A percentile compares a stretch with the other conserved stretches of the same genome.
These are phyloP conservation scores for Tiliacea citrago DNA, from an alignment of 2,888 invertebrate species.

Conservation along the genomic window DNA sequence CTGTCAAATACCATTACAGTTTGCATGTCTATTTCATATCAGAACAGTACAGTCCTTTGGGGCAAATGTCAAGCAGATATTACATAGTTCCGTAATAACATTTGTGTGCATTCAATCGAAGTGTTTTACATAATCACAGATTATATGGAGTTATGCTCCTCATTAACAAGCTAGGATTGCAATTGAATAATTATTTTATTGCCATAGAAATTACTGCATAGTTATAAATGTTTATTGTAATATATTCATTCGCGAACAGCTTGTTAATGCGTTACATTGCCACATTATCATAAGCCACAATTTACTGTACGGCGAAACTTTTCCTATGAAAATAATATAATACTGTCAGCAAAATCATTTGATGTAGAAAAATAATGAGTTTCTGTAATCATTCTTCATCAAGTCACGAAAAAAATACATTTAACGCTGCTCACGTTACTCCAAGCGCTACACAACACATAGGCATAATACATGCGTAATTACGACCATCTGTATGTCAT, in stretches of 20 bases:
- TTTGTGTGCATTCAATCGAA: conserved; percentile 32
- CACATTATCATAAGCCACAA: conserved; percentile 38
- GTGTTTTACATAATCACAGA: conserved; percentile 54
- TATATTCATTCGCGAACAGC: conserved; percentile 41
- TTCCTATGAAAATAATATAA: conserved; percentile 32
- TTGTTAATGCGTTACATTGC: conserved; percentile 40
- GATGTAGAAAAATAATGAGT: conserved; percentile 46
- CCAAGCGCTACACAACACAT: conserved; percentile 66
- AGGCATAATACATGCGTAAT: conserved; percentile 74
- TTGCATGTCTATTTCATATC: conserved; percentile 20
- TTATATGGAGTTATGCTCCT: conserved; percentile 46
- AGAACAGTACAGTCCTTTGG: conserved; percentile 9
- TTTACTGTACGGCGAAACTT: conserved; percentile 23
- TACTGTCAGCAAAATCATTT: conserved; percentile 26
- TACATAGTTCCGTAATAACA: conserved; percentile 7
- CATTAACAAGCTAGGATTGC: conserved; percentile 43
- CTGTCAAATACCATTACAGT: conserved; percentile 46
- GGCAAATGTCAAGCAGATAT: conserved; percentile 12
- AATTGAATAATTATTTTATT: conserved; percentile 58
- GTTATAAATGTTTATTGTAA: conserved; percentile 49
- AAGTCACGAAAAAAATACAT: conserved; percentile 52
- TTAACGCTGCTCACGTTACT: conserved; percentile 66
- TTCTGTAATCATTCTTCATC: conserved; percentile 54
- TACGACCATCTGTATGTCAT: conserved; percentile 75
- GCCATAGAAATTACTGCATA: conserved; percentile 46